Conservation (phyloP, 2,888 invertebrate genomes). For the Hypomecis punctinalis region DNA sequence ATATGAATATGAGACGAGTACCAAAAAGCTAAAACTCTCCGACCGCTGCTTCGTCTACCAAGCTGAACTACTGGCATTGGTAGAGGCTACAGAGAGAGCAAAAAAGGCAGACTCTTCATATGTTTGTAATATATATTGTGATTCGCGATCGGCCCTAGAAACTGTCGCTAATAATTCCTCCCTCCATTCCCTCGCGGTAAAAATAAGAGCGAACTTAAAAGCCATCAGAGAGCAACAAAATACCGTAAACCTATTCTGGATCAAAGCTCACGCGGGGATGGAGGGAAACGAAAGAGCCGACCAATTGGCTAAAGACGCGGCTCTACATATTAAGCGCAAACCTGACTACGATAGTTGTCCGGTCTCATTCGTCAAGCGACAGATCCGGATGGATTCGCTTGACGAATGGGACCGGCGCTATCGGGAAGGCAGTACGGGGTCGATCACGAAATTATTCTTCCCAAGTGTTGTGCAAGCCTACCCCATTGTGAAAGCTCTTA, state of each 20-base stretch:
- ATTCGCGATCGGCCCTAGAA: constrained; percentile 30
- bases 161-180: constrained; percentile 1
- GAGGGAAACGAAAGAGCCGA: constrained; percentile 40
- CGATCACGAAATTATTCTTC: constrained; percentile 34
- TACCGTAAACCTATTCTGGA: constrained; percentile 25
- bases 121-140: constrained; percentile 32
- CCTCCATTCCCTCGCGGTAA: constrained; percentile 30
- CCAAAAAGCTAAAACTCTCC: no score
- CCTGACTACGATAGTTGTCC: no score
- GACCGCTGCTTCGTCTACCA: no score
- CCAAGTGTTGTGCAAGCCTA: constrained; percentile 20
- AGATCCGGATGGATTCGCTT: constrained; percentile 27
- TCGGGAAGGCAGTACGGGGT: no score
- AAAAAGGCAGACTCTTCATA: no score
- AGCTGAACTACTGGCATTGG: constrained; percentile 1
- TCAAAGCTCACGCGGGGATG: constrained; percentile 39
- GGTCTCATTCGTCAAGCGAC: constrained; percentile 32
- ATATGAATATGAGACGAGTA: constrained; percentile 2
- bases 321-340: no score
- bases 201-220: constrained; percentile 1
- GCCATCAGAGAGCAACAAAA: not conserved
- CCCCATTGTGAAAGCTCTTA: not conserved
- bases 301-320: constrained; percentile 22
- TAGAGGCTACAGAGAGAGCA: constrained; percentile 2
- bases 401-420: constrained; percentile 22